Evolutionary conservation across 37 sponge, comb jelly and placozoan genomes (phyloP).

Genomic region (Cliona cf. orientalis): DNA sequence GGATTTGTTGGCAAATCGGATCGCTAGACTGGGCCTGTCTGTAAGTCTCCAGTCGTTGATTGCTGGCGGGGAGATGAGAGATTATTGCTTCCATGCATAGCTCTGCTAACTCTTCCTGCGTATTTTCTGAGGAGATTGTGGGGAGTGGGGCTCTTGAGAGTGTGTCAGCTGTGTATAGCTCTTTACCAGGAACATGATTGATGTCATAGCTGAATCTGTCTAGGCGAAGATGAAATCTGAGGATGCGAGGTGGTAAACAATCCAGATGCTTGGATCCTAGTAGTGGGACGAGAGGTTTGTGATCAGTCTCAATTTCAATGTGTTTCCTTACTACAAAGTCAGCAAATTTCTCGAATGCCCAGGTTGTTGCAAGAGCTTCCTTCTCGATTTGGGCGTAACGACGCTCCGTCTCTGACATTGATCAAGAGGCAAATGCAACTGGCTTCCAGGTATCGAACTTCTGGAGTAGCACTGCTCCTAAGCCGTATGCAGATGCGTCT

Average conservation of each 20-base stretch:
- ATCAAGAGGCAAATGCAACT: slow-evolving; percentile 29
- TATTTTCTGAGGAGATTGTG: no score
- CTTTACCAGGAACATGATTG: slow-evolving; percentile 44
- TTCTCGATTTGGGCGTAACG: no score
- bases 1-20: background rate
- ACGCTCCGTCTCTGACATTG: slow-evolving; percentile 48
- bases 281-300: slow-evolving; percentile 56
- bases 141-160: slow-evolving; percentile 37
- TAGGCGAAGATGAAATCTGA: slow-evolving; percentile 26
- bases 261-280: slow-evolving; percentile 23
- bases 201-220: slow-evolving; percentile 4
- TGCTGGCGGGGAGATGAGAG: no score
- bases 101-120: no score
- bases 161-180: slow-evolving; percentile 43
- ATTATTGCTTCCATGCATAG: no score
- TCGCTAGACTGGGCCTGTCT: slow-evolving; percentile 1
- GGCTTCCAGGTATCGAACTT: background rate
- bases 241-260: slow-evolving; percentile 30
- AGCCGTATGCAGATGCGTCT: slow-evolving; percentile 35
- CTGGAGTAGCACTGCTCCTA: slow-evolving; percentile 64
- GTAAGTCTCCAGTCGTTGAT: no score
- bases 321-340: slow-evolving; percentile 18
- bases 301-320: slow-evolving; percentile 32
- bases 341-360: slow-evolving; percentile 38
- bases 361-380: no score